Base-by-base conservation (phyloP, 2,113 vertebrate genomes). In the Pagrus major region DNA sequence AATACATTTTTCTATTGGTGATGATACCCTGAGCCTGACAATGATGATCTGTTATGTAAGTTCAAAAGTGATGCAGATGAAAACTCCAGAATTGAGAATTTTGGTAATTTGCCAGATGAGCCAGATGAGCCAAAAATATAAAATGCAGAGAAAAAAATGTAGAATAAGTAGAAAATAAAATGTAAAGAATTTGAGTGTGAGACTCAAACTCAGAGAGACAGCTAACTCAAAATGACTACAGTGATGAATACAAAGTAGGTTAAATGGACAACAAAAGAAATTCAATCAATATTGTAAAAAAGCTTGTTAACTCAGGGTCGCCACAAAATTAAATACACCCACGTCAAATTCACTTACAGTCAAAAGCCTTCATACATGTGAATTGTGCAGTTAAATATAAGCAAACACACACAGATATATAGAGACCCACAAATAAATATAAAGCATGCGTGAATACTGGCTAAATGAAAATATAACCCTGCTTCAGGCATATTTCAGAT, bases 401-500 rank as follows among this genome's bases (percentile, higher is more conserved):
- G 35, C 29, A 67, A 11, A n/a, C 35, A 70, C 25, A 63, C 47
- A 52, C 4, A 44, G 16, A 20, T 21, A 59, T n/a, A 42, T 54
- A 69, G 44, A 71, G 37, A 76, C 59, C 35, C 29, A 68, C 52
- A 78, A 71, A 84, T 35, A 74, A 46, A 70, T 56, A 65, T 55
- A 59, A 41, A 63, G 42, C 2, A 16, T 59, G 51, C 41, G 35
- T 47, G 39, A 71, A 63, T 49, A 7, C 33, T 56, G 15, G 31
- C 8, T 47, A 56, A 73, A 65, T 52, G 47, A 44, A 66, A 71
- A 59, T 73, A 61, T 52, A 76, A 76, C 64, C 14, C 31, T 18
- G 59, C 80, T 86, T 35, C 61, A 76, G 69, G 66, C 76, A 70
- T 31, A 83, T 76, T 77, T 8, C 61, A 81, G n/a, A 78, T 59